These are phyloP conservation scores for Agrochola litura DNA, from an alignment of 2,888 invertebrate genomes.

Conservation along the genomic window DNA sequence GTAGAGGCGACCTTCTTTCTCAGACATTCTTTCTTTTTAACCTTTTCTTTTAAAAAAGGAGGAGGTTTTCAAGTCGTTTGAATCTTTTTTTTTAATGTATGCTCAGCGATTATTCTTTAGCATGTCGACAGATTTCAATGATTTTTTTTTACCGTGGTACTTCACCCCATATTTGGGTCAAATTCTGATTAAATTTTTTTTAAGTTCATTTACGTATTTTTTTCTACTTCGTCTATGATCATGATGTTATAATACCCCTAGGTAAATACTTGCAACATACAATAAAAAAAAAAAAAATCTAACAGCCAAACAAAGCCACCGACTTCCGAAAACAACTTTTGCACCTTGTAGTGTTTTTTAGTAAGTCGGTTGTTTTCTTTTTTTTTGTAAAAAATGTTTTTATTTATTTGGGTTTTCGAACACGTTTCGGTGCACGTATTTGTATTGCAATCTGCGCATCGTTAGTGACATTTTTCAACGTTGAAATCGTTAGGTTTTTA, in stretches of 20 bases:
- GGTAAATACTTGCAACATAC: neutral
- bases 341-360: neutral
- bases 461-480: slow-evolving; percentile 58
- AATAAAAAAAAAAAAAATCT: no score
- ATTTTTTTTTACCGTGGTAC: neutral
- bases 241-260: neutral
- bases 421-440: slow-evolving; percentile 32
- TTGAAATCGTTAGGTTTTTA: slow-evolving; percentile 55
- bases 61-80: neutral
- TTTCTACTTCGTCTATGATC: neutral
- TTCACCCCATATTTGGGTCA: neutral
- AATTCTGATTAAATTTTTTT: neutral
- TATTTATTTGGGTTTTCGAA: slow-evolving; percentile 25
- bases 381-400: rapidly evolving
- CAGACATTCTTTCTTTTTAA: neutral
- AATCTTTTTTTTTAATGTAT: neutral
- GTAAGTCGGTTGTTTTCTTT: neutral
- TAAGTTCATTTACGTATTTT: no score
- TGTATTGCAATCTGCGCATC: slow-evolving; percentile 54
- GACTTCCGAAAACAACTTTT: neutral
- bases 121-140: neutral
- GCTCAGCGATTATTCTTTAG: neutral
- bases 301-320: neutral
- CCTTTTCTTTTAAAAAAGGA: neutral
- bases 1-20: neutral